A percentile compares a stretch with the other conserved stretches of the same genome.
Evolutionary conservation across 23 tunicate genomes (phyloP).

Genomic region (Halocynthia aurantium): DNA sequence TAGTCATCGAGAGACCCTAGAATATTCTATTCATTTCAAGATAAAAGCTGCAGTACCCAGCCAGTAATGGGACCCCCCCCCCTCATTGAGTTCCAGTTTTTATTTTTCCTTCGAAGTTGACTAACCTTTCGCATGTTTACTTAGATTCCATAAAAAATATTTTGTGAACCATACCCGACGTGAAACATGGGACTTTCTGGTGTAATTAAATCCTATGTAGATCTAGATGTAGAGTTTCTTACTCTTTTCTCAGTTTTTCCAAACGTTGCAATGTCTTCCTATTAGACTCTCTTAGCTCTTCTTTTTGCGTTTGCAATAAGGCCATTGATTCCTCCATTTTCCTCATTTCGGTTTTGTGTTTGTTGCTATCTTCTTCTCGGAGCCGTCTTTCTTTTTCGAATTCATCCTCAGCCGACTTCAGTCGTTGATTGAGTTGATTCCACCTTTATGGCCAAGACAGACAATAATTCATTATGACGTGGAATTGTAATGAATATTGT

Average conservation of each 20-base stretch:
- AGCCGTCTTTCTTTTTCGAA: constrained; percentile 10
- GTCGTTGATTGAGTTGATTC: constrained; percentile 37
- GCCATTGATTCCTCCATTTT: constrained; percentile 21
- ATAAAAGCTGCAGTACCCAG: too few species aligned
- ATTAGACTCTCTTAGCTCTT: constrained; percentile 36
- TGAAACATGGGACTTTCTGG: too few species aligned
- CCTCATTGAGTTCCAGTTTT: too few species aligned
- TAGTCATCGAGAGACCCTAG: too few species aligned
- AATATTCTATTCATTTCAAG: too few species aligned
- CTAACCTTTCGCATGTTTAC: background rate
- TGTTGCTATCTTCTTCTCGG: constrained; percentile 6
- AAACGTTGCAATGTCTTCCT: constrained; percentile 33
- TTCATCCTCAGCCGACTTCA: constrained; percentile 17
- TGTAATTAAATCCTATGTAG: constrained; percentile 4
- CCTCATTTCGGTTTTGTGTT: constrained; percentile 25
- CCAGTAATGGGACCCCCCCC: too few species aligned
- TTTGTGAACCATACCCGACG: background rate
- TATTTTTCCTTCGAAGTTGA: background rate
- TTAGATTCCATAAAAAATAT: background rate
- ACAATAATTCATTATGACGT: too few species aligned
- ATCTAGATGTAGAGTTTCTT: background rate
- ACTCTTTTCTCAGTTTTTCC: constrained; percentile 71
- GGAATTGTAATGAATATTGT: too few species aligned
- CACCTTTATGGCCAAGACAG: constrained; percentile 5
- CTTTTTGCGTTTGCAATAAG: constrained; percentile 18